Base-by-base conservation (phyloP, 2,113 vertebrate species). In the Psilopogon haemacephalus region DNA sequence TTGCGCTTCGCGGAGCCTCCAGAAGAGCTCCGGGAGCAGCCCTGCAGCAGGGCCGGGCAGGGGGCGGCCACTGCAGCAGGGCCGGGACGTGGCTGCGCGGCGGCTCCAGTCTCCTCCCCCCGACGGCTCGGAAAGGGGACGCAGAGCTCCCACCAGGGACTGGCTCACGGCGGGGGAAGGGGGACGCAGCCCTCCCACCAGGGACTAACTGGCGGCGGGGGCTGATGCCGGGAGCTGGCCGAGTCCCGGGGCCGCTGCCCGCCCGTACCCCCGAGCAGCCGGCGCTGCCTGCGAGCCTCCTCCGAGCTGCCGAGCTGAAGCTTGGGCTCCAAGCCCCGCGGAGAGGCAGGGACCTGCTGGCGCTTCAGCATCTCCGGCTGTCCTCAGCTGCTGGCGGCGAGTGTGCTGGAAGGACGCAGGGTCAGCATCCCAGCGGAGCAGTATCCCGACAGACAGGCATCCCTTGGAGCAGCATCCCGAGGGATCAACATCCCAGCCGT, bases 1-100 rank as follows among this genome's bases (percentile, higher is more conserved):
- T 52, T 62, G 95, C 92, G 0, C 42, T 80, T 94, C 97, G 92
- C 8, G 18, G 73, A 1, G 94, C 84, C 75, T 87, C 87, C 96
- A 52, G 95, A 23, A 86, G 75, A 38, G 95, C 90, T 76, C 88
- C 64, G 90, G 96, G 75, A 85, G 12, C 50, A 3, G 93, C 83
- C 46, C 88, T 20, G 89, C 95, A 89, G 24, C 74, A 40, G 65
- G 28, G 83, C 55, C 12, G 63, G 92, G 83, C 64, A 38, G 40
- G 35, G 68, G 63, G 69, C 44, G 74, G 69, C 65, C 65, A 37
- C 68, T 52, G 68, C 68, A 52, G 68, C 68, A 35, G 52, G 40
- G 67, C 79, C 42, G 62, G 2, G 68, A n/a, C 37, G 83, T 44
- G 73, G 72, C 10, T 30, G 71, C 81, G 27, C 60, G 68, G 37